Base-by-base conservation (phyloP, 2,113 vertebrate species). In the Coregonus clupeaformis region DNA sequence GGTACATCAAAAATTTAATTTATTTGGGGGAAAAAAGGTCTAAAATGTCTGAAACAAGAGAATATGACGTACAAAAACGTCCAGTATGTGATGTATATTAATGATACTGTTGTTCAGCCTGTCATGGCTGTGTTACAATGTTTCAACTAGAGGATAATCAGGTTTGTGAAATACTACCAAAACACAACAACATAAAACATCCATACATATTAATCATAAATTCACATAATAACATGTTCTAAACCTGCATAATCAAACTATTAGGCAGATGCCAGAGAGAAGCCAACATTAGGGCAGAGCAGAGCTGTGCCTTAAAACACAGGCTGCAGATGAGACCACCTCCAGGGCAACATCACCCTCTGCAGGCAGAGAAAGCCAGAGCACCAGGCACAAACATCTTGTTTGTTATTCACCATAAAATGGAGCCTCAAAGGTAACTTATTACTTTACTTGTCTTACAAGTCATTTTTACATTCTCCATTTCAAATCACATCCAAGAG, bases 341-440 rank as follows among this genome's bases (percentile, higher is more conserved):
- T 90, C 81, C 84, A 90, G 88, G 90, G 87, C 93, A 92, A 93
- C 88, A 93, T 84, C 90, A 77, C 92, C 93, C 92, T 93, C 93
- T 94, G 86, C 91, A 94, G 93, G 91, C 85, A 84, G 82, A 85
- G 71, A 75, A 73, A 69, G 63, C 24, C 55, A 30, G 82, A 82
- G 65, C 72, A 84, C 78, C 86, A 86, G 72, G 14, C 47, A 81
- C 70, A 80, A 80, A n/a, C 75, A 85, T 63, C 20, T 25, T 76
- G 59, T 60, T 82, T 77, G 62, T 13, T 67, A 36, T 74, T 80
- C 64, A 84, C 80, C 79, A 9, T 82, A 83, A 86, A 72, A 88
- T 87, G 77, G 82, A 86, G 78, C 65, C 78, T 84, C 77, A 71
- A 75, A 81, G 80, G 80, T 80, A 72, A 82, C 80, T 86, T 84